phyloP scores from a whole-genome alignment of 2,113 vertebrate species.

The Rhegmatorhina hoffmannsi region DNA sequence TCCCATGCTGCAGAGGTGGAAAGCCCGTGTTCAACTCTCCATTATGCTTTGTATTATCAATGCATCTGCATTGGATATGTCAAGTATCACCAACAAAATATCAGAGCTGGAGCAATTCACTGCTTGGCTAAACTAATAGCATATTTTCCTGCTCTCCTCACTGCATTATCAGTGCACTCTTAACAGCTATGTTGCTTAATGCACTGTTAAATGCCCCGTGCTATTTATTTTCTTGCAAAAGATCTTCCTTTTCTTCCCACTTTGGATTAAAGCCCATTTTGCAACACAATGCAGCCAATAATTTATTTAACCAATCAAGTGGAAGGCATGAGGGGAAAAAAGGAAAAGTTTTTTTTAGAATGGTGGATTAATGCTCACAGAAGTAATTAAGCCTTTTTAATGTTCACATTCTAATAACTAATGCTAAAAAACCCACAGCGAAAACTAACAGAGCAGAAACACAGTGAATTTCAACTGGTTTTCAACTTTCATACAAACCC shows the following conservation, averaged over 20 bases:
- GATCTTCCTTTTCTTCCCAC: background rate
- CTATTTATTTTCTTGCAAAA: slow-evolving; percentile 32
- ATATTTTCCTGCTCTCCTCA: background rate
- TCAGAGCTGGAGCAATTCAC: background rate
- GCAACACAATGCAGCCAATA: background rate
- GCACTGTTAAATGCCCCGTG: background rate
- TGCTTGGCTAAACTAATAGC: background rate
- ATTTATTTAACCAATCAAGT: background rate
- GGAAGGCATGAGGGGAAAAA: background rate
- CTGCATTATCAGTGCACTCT: background rate
- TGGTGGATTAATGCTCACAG: background rate
- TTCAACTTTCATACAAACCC: background rate
- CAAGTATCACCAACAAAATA: background rate
- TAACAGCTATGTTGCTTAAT: background rate
- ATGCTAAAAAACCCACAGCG: background rate
- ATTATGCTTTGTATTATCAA: background rate
- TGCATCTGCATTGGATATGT: background rate
- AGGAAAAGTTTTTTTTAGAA: background rate
- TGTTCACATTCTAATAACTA: background rate
- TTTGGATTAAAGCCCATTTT: background rate
- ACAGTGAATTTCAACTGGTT: background rate
- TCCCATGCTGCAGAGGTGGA: background rate
- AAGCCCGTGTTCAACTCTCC: background rate
- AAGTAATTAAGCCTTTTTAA: background rate
- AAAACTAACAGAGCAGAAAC: background rate